Evolutionary conservation across 2,113 vertebrate species (phyloP).

Genomic region (Sorex araneus): DNA sequence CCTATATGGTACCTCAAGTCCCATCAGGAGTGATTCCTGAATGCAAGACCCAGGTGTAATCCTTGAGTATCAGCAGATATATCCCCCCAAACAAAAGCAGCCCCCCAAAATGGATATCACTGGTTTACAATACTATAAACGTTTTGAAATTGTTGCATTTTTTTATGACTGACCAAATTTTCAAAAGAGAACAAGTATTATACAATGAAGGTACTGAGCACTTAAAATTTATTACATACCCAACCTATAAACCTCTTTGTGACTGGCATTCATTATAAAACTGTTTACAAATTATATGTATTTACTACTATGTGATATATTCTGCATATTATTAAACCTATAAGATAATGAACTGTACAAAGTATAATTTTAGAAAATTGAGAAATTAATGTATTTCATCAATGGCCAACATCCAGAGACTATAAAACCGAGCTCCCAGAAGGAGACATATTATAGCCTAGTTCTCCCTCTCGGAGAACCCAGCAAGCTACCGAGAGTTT

Average conservation of each 20-base stretch:
- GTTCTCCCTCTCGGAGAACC: too few relatives aligned
- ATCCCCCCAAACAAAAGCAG: too few relatives aligned
- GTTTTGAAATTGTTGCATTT: background rate
- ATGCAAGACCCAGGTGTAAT: too few relatives aligned
- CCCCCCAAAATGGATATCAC: background rate
- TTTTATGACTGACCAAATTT: background rate
- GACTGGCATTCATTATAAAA: background rate
- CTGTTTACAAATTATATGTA: constrained; percentile 1
- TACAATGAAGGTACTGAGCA: background rate
- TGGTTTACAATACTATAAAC: background rate
- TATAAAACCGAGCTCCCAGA: too few relatives aligned
- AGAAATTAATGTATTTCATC: background rate
- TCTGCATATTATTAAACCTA: background rate
- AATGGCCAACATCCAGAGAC: too few relatives aligned
- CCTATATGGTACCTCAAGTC: too few relatives aligned
- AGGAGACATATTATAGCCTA: too few relatives aligned
- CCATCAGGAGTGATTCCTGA: too few relatives aligned
- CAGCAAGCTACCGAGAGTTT: too few relatives aligned
- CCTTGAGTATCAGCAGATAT: too few relatives aligned
- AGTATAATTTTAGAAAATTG: background rate
- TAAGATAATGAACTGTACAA: background rate
- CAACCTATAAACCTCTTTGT: background rate
- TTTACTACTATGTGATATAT: background rate
- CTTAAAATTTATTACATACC: background rate
- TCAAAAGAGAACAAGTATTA: background rate